These are phyloP conservation scores for Ganaspis sp. DNA, from an alignment of 1,140 invertebrate genomes.

Conservation along the genomic window DNA sequence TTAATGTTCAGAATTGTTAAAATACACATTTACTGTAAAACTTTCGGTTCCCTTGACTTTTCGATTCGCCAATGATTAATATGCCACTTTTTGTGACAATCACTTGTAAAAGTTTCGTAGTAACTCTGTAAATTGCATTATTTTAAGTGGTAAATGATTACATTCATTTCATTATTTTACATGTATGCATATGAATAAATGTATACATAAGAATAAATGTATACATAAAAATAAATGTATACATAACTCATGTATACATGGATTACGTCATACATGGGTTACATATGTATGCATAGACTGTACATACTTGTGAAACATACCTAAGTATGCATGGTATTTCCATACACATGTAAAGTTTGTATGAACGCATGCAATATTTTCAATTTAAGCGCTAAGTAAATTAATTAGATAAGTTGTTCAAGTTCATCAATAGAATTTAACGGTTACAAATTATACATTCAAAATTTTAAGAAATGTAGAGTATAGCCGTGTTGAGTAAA, in stretches of 20 bases:
- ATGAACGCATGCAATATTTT: too few relatives aligned
- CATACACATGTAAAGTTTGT: too few relatives aligned
- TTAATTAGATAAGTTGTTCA: slow-evolving; percentile 20
- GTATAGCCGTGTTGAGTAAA: slow-evolving; percentile 2
- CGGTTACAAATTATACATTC: neutral
- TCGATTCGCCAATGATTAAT: neutral
- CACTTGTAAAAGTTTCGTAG: neutral
- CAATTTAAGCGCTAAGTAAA: neutral
- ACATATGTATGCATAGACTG: too few relatives aligned
- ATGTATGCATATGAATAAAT: neutral
- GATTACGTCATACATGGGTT: too few relatives aligned
- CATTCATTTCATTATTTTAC: neutral
- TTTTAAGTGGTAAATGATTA: neutral
- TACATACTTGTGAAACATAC: too few relatives aligned
- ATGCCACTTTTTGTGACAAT: neutral
- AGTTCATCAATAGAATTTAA: slow-evolving; percentile 10
- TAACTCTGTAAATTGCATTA: neutral
- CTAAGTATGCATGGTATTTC: too few relatives aligned
- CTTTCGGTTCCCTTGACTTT: neutral
- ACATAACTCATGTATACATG: too few relatives aligned
- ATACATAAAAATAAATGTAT: neutral
- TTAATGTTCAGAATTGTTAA: slow-evolving; percentile 17
- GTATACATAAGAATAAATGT: neutral
- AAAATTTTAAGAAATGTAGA: slow-evolving; percentile 4
- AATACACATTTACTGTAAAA: neutral